Conservation (phyloP, 2,888 invertebrate genomes). For the Mactromeris polynyma region DNA sequence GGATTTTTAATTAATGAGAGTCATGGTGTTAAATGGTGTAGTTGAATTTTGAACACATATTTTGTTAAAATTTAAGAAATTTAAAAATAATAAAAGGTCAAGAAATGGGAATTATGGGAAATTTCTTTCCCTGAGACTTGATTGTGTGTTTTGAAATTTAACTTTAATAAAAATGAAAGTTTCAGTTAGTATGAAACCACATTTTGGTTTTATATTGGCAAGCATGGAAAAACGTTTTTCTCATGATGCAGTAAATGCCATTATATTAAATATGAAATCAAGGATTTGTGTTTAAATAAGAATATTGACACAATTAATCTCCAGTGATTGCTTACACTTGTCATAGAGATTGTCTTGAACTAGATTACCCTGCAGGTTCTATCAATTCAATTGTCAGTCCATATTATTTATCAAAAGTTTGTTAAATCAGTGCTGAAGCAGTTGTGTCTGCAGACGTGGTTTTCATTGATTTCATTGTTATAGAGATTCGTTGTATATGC, state of each 20-base stretch:
- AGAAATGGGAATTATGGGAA: not conserved
- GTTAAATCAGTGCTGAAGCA: not conserved
- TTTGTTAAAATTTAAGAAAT: not conserved
- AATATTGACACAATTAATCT: too few species aligned
- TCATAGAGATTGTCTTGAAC: too few species aligned
- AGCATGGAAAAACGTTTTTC: too few species aligned
- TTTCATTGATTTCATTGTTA: not conserved
- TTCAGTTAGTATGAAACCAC: too few species aligned
- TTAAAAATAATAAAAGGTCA: not conserved
- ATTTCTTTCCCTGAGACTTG: not conserved
- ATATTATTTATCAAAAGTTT: not conserved
- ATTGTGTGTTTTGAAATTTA: not conserved
- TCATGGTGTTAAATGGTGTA: not conserved
- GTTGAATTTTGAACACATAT: not conserved
- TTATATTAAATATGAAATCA: too few species aligned
- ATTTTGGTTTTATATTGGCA: too few species aligned
- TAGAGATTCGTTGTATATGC: too few species aligned
- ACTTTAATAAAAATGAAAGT: not conserved
- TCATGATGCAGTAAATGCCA: too few species aligned
- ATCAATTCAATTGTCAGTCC: not conserved
- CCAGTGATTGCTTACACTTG: too few species aligned
- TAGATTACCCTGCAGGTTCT: too few species aligned
- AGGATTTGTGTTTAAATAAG: too few species aligned
- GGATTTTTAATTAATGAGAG: too few species aligned
- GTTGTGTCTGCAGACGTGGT: not conserved